Percentiles rank a stretch among this genome's conserved stretches.
Conservation (phyloP, 2,888 invertebrate genomes). For the Scaptomyza polygonia region DNA sequence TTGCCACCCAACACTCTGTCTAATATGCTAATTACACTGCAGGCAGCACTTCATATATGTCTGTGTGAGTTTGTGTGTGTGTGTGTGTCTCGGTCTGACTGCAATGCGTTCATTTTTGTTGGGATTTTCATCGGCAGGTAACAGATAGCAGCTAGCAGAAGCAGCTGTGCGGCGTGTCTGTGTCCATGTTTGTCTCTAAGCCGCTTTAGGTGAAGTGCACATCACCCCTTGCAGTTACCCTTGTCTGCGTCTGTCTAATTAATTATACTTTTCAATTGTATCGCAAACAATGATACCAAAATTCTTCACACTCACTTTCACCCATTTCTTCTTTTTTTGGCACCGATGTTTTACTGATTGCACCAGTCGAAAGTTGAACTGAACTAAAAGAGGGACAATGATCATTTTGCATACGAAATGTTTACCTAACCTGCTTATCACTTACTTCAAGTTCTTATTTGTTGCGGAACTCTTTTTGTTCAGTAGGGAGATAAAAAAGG, state of each 20-base stretch:
- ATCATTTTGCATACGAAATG: conserved; percentile 60
- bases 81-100: conserved; percentile 40
- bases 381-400: background rate
- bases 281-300: conserved; percentile 73
- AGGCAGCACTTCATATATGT: conserved; percentile 38
- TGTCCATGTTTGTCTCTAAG: conserved; percentile 37
- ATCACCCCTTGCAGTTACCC: conserved; percentile 9
- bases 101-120: conserved; percentile 69
- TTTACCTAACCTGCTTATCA: conserved; percentile 52
- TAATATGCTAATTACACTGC: conserved; percentile 77
- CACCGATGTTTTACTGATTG: conserved; percentile 59
- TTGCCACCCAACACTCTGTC: conserved; percentile 40
- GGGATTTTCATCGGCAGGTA: conserved; percentile 44
- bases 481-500: conserved; percentile 1
- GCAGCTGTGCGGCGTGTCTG: conserved; percentile 31
- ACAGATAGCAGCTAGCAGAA: conserved; percentile 11
- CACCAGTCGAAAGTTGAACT: conserved; percentile 49
- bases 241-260: conserved; percentile 62
- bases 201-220: conserved; percentile 35
- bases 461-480: background rate
- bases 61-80: conserved; percentile 3
- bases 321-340: conserved; percentile 53
- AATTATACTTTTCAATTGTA: conserved; percentile 78
- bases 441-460: too few species aligned
- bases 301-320: conserved; percentile 40